Evolutionary conservation across 1,140 invertebrate genomes (phyloP).

Genomic region (Oscheius sp.): DNA sequence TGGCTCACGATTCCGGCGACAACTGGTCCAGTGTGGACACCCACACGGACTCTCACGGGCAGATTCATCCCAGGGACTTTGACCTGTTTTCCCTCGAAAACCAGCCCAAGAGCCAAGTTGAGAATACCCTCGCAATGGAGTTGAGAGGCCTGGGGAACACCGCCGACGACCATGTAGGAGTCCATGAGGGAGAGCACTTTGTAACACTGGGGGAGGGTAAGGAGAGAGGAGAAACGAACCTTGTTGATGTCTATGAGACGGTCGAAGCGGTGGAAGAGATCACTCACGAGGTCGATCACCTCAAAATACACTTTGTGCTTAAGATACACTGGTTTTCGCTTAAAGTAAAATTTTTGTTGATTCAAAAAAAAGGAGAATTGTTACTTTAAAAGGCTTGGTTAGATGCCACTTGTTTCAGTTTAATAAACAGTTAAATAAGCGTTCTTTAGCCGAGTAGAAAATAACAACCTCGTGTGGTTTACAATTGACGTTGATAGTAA

Average conservation of each 20-base stretch:
- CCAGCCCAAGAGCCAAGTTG: slow-evolving; percentile 35
- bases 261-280: slow-evolving; percentile 42
- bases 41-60: slow-evolving; percentile 25
- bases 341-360: too few species aligned
- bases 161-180: slow-evolving; percentile 40
- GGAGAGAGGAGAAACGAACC: background rate
- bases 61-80: slow-evolving; percentile 33
- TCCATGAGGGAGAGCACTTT: slow-evolving; percentile 43
- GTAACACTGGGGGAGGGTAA: slow-evolving; percentile 27
- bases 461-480: too few species aligned
- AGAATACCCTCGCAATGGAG: slow-evolving; percentile 35
- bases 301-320: too few species aligned
- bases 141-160: slow-evolving; percentile 34
- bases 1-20: slow-evolving; percentile 39
- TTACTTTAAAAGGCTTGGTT: too few species aligned
- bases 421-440: too few species aligned
- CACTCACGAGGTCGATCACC: slow-evolving; percentile 32
- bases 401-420: background rate
- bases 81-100: slow-evolving; percentile 40
- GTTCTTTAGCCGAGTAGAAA: too few species aligned
- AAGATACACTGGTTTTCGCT: too few species aligned
- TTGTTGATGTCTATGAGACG: slow-evolving; percentile 34
- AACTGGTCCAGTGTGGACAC: slow-evolving; percentile 32
- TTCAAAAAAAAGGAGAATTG: too few species aligned
- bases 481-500: too few species aligned